Percentiles rank a stretch among this genome's conserved stretches.
phyloP scores from a whole-genome alignment of 2,113 vertebrate genomes.

The Colinus virginianus region DNA sequence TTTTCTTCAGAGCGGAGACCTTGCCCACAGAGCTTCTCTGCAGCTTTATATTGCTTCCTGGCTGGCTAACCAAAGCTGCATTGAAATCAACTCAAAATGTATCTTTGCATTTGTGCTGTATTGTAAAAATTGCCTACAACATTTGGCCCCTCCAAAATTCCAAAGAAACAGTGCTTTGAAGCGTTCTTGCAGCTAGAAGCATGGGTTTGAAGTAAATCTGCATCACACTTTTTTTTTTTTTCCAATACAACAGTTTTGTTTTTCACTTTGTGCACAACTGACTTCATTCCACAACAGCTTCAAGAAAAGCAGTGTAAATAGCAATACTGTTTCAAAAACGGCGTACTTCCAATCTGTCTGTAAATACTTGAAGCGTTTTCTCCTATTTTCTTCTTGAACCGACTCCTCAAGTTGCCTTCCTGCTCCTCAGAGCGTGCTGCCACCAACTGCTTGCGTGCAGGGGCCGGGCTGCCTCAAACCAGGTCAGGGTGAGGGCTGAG shows the following conservation, averaged over 20 bases:
- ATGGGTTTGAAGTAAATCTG: neutral
- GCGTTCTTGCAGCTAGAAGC: conserved; percentile 6
- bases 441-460: neutral
- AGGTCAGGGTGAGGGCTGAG: neutral
- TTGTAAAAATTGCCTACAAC: neutral
- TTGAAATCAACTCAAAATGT: conserved; percentile 26
- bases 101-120: neutral
- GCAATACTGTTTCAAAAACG: neutral
- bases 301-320: neutral
- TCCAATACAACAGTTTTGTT: neutral
- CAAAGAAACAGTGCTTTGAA: conserved; percentile 26
- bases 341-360: neutral
- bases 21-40: no score
- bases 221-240: neutral
- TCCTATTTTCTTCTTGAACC: neutral
- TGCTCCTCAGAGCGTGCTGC: neutral
- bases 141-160: conserved; percentile 15
- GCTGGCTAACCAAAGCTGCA: conserved; percentile 21
- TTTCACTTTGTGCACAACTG: neutral
- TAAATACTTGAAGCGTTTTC: conserved; percentile 17
- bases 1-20: no score
- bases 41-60: neutral
- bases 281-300: neutral
- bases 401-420: neutral
- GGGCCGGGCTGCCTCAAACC: neutral